phyloP scores from a whole-genome alignment of 1,140 invertebrate genomes.

The Zaprionus vittiger region DNA sequence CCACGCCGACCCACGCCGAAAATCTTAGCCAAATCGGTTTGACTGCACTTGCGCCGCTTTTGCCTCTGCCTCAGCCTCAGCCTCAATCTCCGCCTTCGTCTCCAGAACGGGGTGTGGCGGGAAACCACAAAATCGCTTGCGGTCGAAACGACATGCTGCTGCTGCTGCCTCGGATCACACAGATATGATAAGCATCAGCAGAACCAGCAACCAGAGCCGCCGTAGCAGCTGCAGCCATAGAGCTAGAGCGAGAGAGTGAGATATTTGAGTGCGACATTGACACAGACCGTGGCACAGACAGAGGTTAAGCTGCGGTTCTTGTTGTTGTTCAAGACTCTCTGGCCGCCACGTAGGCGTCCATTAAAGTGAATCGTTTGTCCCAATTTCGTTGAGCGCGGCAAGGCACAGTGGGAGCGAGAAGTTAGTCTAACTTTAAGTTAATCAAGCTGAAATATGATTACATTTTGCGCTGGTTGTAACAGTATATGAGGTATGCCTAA shows the following conservation, averaged over 20 bases:
- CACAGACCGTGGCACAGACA: conserved; percentile 53
- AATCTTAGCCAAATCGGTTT: conserved; percentile 72
- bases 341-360: conserved; percentile 59
- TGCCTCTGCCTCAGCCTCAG: neutral
- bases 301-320: conserved; percentile 28
- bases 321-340: conserved; percentile 10
- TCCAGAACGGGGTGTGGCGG: conserved; percentile 18
- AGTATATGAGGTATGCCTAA: too few relatives aligned
- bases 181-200: conserved; percentile 7
- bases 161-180: conserved; percentile 4
- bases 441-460: neutral
- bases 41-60: conserved; percentile 62
- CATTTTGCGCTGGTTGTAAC: too few relatives aligned
- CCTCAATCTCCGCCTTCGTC: neutral
- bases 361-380: conserved; percentile 66
- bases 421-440: neutral
- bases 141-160: conserved; percentile 55
- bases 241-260: neutral
- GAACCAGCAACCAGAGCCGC: conserved; percentile 34
- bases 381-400: conserved; percentile 49
- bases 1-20: conserved; percentile 46
- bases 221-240: conserved; percentile 34
- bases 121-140: conserved; percentile 53
- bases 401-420: neutral
- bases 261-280: conserved; percentile 53